Evolutionary conservation across 2,797 vertebrate genomes (phyloP).

Genomic region (Cirrhinus mrigala): DNA sequence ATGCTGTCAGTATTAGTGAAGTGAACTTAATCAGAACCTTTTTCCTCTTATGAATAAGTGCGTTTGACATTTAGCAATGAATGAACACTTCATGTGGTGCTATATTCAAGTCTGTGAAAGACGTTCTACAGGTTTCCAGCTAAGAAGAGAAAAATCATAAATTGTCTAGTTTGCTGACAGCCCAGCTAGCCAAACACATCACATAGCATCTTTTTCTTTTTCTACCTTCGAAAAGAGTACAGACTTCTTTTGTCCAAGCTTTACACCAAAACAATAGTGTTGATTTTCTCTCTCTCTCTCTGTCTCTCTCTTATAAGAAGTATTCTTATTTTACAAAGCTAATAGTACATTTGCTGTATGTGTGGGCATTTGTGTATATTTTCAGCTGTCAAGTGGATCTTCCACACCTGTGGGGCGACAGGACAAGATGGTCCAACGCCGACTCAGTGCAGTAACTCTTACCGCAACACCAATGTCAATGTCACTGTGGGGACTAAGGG

Average conservation of each 20-base stretch:
- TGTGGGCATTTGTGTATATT: constrained; percentile 58
- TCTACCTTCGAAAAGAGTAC: not conserved
- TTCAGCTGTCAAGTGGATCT: constrained; percentile 83
- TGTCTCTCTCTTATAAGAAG: not conserved
- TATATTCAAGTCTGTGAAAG: constrained; percentile 1
- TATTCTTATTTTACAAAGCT: constrained; percentile 38
- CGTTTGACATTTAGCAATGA: constrained; percentile 30
- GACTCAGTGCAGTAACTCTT: constrained; percentile 90
- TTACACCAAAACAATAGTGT: not conserved
- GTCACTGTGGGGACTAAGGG: constrained; percentile 88
- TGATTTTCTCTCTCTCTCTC: not conserved
- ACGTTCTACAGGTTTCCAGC: constrained; percentile 12
- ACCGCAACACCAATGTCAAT: constrained; percentile 89
- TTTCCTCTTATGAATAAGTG: not conserved
- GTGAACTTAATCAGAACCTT: constrained; percentile 5
- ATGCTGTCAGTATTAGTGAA: not conserved
- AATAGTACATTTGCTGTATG: constrained; percentile 38
- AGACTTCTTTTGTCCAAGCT: not conserved
- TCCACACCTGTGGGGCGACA: constrained; percentile 92
- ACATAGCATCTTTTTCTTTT: not conserved
- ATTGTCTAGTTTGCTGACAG: not conserved
- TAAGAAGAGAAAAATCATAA: not conserved
- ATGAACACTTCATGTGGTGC: not conserved
- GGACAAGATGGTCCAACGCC: constrained; percentile 93
- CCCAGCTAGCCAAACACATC: not conserved